Evolutionary conservation across 2,797 vertebrate genomes (phyloP), one percentile per base, ranked within the genome.

Genomic region (Ibycter americanus): DNA sequence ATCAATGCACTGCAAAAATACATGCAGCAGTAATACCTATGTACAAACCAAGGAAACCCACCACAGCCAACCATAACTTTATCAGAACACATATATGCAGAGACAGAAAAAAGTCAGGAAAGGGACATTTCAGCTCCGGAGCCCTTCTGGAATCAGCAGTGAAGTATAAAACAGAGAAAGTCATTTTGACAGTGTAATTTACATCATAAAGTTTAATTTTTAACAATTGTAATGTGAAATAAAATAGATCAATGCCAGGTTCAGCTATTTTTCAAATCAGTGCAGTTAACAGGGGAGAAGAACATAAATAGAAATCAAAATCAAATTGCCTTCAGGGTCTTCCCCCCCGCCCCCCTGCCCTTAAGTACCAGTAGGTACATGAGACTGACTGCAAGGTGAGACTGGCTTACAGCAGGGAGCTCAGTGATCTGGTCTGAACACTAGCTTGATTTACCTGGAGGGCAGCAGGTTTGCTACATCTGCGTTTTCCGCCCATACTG

Each of bases 401-500:
- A 44, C 59, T 19, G 55, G 78, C 62, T 56, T 20, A 77, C 34
- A 29, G 42, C 66, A 26, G 42, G 19, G n/a, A 68, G 16, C 16
- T 9, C 22, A 9, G 26, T 5, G 46, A 46, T 36, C 27, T 0
- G 1, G 2, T 32, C 2, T 22, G 44, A 51, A 18, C 6, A 32
- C 26, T 6, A 12, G 16, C 22, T n/a, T 8, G 44, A 11, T 4
- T 9, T 7, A 27, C 54, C 34, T 2, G 44, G 29, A 9, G 65
- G 0, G 11, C 79, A 18, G 46, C 8, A 6, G 42, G 66, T 46
- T 34, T 20, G 1, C 34, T 16, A 5, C 14, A 4, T 2, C 74
- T 13, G 49, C 3, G 1, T 23, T 27, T n/a, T 22, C 76, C 31
- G 22, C 25, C 47, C 25, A 1, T 2, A 12, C 12, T 1, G 18